A percentile compares a stretch with the other conserved stretches of the same genome.
Evolutionary conservation across 2,797 vertebrate species (phyloP).

Genomic region (Dendrocincla fuliginosa): DNA sequence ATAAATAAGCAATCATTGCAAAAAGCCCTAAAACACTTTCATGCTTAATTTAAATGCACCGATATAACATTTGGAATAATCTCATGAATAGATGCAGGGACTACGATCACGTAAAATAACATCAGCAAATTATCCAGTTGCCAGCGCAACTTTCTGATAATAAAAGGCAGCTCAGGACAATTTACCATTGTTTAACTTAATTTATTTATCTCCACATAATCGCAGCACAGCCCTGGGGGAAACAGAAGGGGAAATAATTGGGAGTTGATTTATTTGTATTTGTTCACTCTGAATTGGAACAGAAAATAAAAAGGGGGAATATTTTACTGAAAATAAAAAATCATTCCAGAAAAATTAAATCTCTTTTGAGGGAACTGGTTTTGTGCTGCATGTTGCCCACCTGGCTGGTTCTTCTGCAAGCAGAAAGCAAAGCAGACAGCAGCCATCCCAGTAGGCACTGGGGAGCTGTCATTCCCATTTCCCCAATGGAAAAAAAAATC

Average conservation of each 20-base stretch:
- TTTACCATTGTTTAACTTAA: slow-evolving; percentile 48
- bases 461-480: neutral
- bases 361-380: neutral
- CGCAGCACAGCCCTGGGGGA: neutral
- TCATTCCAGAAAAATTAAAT: neutral
- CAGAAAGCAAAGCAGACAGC: neutral
- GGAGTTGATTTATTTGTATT: slow-evolving; percentile 39
- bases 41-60: slow-evolving; percentile 49
- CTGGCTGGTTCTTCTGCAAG: neutral
- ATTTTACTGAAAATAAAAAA: neutral
- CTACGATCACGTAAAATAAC: neutral
- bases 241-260: slow-evolving; percentile 23
- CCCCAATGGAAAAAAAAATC: neutral
- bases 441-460: neutral
- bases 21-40: slow-evolving; percentile 51
- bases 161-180: slow-evolving; percentile 57
- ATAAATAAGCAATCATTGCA: slow-evolving; percentile 53
- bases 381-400: neutral
- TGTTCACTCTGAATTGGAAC: neutral
- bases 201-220: slow-evolving; percentile 39
- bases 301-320: neutral
- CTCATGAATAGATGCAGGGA: slow-evolving; percentile 45
- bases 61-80: neutral
- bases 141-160: slow-evolving; percentile 11
- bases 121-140: slow-evolving; percentile 41